Conservation (phyloP, 1,140 invertebrate species). For the Microplitis mediator region DNA sequence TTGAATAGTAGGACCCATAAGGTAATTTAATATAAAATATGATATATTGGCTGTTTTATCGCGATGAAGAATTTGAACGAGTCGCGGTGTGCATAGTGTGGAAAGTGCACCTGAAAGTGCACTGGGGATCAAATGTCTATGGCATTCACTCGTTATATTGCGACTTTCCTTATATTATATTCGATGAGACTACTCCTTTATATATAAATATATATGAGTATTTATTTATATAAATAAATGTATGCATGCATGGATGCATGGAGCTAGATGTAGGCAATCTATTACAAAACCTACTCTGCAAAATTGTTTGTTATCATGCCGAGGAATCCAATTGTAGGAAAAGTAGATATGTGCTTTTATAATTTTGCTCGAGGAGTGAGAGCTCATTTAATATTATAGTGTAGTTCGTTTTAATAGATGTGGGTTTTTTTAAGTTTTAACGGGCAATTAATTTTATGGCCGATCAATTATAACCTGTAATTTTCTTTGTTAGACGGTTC, state of each 20-base stretch:
- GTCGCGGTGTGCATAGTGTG: slow-evolving; percentile 5
- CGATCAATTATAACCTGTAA: too few species aligned
- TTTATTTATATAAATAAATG: too few species aligned
- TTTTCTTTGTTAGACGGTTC: too few species aligned
- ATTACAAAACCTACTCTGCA: slow-evolving; percentile 11
- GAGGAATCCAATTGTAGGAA: slow-evolving; percentile 4
- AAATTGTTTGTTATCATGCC: not conserved
- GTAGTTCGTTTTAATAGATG: too few species aligned
- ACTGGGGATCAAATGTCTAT: slow-evolving; percentile 25
- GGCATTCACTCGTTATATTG: slow-evolving; percentile 12
- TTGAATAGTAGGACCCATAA: not conserved
- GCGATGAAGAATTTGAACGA: slow-evolving; percentile 22
- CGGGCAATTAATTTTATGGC: too few species aligned
- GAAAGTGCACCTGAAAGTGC: slow-evolving; percentile 29
- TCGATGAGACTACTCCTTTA: slow-evolving; percentile 16
- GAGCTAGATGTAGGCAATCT: slow-evolving; percentile 12
- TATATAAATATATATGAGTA: too few species aligned
- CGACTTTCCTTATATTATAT: slow-evolving; percentile 14
- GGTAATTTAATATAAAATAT: slow-evolving; percentile 32
- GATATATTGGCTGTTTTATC: slow-evolving; percentile 30
- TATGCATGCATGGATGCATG: not conserved
- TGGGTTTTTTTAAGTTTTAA: too few species aligned
- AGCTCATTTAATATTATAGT: too few species aligned
- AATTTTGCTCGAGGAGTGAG: too few species aligned
- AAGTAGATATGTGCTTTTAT: not conserved